phyloP scores from a whole-genome alignment of 2,888 invertebrate species.

The Nemotelus nigrinus region DNA sequence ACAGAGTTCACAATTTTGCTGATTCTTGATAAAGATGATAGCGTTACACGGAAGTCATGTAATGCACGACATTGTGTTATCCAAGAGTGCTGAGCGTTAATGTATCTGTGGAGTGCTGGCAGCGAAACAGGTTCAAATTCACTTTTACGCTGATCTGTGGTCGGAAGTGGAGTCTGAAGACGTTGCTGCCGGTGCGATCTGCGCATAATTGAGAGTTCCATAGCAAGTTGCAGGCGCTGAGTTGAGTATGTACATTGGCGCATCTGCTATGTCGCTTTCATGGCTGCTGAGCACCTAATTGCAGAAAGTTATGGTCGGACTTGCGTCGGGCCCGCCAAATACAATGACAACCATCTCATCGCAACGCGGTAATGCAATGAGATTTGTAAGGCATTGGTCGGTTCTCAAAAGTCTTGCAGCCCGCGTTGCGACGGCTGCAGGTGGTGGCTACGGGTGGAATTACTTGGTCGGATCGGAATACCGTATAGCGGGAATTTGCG shows the following conservation, averaged over 20 bases:
- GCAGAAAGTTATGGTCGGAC: slow-evolving; percentile 25
- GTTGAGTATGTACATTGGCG: neutral
- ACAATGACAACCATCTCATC: neutral
- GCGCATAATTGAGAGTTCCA: slow-evolving; percentile 14
- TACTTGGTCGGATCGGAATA: neutral
- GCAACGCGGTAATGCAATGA: neutral
- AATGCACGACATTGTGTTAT: neutral
- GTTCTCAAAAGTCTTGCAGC: neutral
- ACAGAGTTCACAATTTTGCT: neutral
- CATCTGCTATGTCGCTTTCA: slow-evolving; percentile 19
- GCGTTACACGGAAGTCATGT: neutral
- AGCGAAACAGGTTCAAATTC: no score
- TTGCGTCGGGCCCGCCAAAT: slow-evolving; percentile 13
- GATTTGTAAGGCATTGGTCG: no score
- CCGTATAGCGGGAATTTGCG: slow-evolving; percentile 14
- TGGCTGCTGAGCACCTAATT: neutral
- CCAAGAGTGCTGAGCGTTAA: no score
- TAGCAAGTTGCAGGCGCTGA: slow-evolving; percentile 1
- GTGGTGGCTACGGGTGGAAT: slow-evolving; percentile 1
- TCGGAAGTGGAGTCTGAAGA: neutral
- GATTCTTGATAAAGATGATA: slow-evolving; percentile 5
- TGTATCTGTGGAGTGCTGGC: no score
- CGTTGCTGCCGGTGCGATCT: neutral
- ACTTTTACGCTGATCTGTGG: no score
- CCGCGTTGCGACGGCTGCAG: neutral